These are phyloP conservation scores for Brachyrhaphis roseni DNA, from an alignment of 2,797 vertebrate species.

Conservation along the genomic window DNA sequence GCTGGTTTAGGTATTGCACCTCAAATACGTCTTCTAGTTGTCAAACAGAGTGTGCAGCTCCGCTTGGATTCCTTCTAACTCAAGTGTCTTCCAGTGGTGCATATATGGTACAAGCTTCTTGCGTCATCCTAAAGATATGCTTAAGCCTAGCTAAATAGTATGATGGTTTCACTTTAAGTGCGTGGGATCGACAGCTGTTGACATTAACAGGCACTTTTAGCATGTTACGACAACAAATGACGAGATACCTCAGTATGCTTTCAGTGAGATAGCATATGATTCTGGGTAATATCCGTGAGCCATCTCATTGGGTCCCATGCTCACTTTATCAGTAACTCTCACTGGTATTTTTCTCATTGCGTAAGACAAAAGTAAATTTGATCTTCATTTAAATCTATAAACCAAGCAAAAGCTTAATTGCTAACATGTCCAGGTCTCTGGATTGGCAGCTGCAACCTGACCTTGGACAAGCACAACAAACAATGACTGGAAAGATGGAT, in stretches of 20 bases:
- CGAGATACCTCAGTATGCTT: neutral
- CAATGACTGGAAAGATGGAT: neutral
- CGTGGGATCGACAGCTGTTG: neutral
- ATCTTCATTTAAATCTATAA: neutral
- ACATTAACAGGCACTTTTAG: neutral
- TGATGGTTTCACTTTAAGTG: neutral
- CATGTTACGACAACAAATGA: neutral
- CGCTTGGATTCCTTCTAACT: neutral
- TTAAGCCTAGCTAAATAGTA: neutral
- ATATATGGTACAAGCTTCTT: neutral
- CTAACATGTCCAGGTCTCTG: neutral
- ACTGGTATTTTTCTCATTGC: neutral
- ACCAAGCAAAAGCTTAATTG: neutral
- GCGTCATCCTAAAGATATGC: neutral
- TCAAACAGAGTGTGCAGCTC: conserved; percentile 1
- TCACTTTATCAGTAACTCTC: neutral
- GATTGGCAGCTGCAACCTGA: neutral
- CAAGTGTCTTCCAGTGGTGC: neutral
- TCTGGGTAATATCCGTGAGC: neutral
- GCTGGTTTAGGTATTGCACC: neutral
- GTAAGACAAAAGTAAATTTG: neutral
- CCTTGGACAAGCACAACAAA: neutral
- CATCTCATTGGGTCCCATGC: neutral
- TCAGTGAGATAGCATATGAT: neutral
- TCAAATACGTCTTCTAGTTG: neutral